A percentile compares a stretch with the other conserved stretches of the same genome.
Conservation (phyloP, 2,797 vertebrate species). For the Halcyon smyrnensis region DNA sequence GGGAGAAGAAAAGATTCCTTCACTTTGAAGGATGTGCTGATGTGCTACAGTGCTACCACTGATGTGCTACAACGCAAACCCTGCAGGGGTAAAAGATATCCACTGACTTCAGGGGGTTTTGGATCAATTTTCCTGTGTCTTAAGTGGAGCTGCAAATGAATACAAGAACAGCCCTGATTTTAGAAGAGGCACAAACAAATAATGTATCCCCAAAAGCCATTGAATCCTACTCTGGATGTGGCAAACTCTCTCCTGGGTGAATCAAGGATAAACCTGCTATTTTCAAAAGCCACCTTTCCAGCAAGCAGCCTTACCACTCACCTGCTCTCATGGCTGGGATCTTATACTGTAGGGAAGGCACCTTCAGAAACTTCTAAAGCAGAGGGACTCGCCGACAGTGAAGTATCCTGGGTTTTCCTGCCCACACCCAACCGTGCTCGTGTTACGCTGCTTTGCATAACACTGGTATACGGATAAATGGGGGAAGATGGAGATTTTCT, state of each 20-base stretch:
- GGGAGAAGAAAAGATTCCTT: not conserved
- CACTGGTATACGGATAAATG: not conserved
- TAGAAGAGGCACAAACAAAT: not conserved
- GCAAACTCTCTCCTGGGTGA: not conserved
- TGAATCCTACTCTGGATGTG: not conserved
- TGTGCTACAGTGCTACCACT: not conserved
- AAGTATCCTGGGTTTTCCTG: not conserved
- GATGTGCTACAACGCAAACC: not conserved
- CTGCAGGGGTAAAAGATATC: not conserved
- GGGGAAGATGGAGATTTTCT: not conserved
- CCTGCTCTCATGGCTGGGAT: not conserved
- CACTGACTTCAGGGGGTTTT: not conserved
- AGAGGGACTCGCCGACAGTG: not conserved
- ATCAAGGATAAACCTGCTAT: not conserved
- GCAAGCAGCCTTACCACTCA: not conserved
- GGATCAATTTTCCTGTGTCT: not conserved
- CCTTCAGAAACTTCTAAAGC: not conserved
- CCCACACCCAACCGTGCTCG: not conserved
- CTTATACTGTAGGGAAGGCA: accelerated
- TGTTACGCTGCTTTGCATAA: slow-evolving; percentile 8
- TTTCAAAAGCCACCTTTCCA: not conserved
- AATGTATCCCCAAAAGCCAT: not conserved
- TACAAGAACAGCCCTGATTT: not conserved
- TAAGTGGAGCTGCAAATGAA: not conserved
- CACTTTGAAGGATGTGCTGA: not conserved